Base-by-base conservation (phyloP, 2,113 vertebrate genomes). In the Setophaga kirtlandii region DNA sequence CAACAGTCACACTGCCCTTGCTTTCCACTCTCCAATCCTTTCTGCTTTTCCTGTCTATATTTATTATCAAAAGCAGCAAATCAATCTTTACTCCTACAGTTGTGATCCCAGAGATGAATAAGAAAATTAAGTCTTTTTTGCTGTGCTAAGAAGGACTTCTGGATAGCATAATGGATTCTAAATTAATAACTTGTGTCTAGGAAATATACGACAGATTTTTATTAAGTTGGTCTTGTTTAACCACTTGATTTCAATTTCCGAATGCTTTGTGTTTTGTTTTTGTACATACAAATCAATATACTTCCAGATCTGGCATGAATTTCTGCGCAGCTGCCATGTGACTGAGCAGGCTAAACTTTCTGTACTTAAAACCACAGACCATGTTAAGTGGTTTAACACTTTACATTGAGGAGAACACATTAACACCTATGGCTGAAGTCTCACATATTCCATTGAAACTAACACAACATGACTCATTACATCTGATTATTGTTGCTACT, bases 191-290 rank as follows among this genome's bases (percentile, higher is more conserved):
- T 27, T 23, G 7, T 52, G 25, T 49, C 74, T 87, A 84, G 65
- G 52, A 89, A 92, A 89, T 59, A 22, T 59, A 25, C n/a, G 77
- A 79, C 65, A 94, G 56, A 89, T 87, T 89, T 87, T 87, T 27
- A 78, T 87, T 87, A 85, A 92, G 73, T 75, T 82, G 46, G 47
- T 79, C 77, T 80, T 87, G 69, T 89, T 91, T 81, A 95, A 84
- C 69, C 58, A 33, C 77, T 92, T 75, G 69, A 70, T 89, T 91
- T 75, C 77, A 84, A 49, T 89, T 84, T 94, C 74, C 52, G 89
- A 76, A 76, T 56, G 65, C 62, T 71, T 75, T 76, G 49, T 71
- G 35, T 75, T 94, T 87, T 82, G 42, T 11, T 92, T 83, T 77
- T 60, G 11, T 64, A 58, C 37, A 52, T 73, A 30, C 31, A 68